A percentile compares a stretch with the other conserved stretches of the same genome.
Conservation (phyloP, 2,797 vertebrate genomes). For the Hippopotamyrus pictus region DNA sequence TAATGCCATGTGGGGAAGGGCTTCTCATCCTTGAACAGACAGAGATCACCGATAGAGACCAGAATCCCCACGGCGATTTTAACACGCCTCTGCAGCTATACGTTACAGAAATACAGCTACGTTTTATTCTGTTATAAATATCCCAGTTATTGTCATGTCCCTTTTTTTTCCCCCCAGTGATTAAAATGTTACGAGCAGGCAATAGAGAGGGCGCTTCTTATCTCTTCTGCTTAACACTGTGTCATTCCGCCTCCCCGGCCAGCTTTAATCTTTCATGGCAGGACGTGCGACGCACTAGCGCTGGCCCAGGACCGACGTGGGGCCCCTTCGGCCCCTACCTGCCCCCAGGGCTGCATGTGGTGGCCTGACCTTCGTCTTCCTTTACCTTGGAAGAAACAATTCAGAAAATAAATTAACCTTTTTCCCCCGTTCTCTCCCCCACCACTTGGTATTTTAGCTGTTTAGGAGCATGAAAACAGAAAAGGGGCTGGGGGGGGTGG, state of each 20-base stretch:
- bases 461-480: constrained; percentile 15
- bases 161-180: not conserved
- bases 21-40: not conserved
- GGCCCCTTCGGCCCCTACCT: not conserved
- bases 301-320: not conserved
- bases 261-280: constrained; percentile 21
- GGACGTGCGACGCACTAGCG: not conserved
- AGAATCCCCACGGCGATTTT: not conserved
- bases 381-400: constrained; percentile 17
- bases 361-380: constrained; percentile 6
- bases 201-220: not conserved
- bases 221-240: not conserved
- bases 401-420: constrained; percentile 23
- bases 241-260: constrained; percentile 11
- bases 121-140: not conserved
- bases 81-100: not conserved
- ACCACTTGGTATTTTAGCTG: not conserved
- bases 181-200: not conserved
- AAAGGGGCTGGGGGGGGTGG: not conserved
- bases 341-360: not conserved
- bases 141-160: not conserved
- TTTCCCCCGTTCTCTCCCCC: not conserved
- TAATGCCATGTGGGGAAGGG: not conserved
- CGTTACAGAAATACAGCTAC: not conserved
- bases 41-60: not conserved